Evolutionary conservation across 2,113 vertebrate species (phyloP), one percentile per base, ranked within the genome.

Genomic region (Sigmodon hispidus): DNA sequence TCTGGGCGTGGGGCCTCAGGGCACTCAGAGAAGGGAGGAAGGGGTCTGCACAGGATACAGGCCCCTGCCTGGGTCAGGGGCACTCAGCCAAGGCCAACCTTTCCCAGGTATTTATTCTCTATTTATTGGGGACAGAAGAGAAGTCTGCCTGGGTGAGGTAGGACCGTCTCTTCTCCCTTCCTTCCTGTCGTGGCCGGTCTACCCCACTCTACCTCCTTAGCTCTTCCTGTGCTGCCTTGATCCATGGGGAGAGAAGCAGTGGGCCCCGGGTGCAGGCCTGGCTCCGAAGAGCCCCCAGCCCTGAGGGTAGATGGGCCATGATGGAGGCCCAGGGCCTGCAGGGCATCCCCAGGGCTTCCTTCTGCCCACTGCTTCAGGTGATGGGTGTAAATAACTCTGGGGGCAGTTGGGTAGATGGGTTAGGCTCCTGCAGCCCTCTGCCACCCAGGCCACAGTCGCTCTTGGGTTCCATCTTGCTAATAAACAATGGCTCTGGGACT

Each of bases 401-500:
- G 93, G 84, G 87, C 89, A 79, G 65, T 52, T 55, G 73, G 67
- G 69, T 72, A 89, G 91, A 26, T 73, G 73, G 89, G 45, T 34
- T 50, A 75, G 52, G 45, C 83, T 88, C 92, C 94, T 22, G 86
- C 87, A 36, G 96, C 94, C 90, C 90, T 93, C 72, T 80, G 85
- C 96, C 89, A 34, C 87, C 92, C 65, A 76, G 90, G 77, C 90
- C 86, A n/a, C 83, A 70, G 61, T 79, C 48, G 1, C 93, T 91
- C 88, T 95, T 94, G 97, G 96, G 95, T 97, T 95, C 97, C 97
- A 97, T 97, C 96, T 95, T 97, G 97, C 96, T 97, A 98, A 98
- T 98, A 98, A 98, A 98, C 98, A 97, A 97, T 98, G 98, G 98
- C 98, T 98, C 97, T 98, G 97, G 97, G 97, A 98, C 94, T 96